Base-by-base conservation (phyloP, 1,140 invertebrate genomes). In the Neodiprion virginianus region DNA sequence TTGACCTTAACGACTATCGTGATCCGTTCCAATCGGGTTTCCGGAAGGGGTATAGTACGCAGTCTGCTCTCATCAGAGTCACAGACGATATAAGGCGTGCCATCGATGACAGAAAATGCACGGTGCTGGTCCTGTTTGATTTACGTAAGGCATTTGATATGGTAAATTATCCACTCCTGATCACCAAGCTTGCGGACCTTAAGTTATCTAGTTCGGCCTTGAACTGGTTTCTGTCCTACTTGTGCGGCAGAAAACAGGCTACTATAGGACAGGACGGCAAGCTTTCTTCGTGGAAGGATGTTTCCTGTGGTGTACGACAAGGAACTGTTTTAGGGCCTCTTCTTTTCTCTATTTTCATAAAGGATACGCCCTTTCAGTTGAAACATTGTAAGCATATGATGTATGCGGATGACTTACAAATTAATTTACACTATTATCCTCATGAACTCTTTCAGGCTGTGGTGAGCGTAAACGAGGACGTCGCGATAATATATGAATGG, bases 121-220 rank as follows among this genome's bases (percentile, higher is more conserved):
- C 17, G 17, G 17, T 17, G 17, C 17, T 14, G 8, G 50, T 53
- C 8, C 14, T 14, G 50, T 53, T 53, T 14, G 50, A 53, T 17
- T 74, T 74, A 12, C 50, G 47, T 12, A 74, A 74, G 23, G 73
- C 73, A 9, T 74, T 74, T 17, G 71, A 75, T 14, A 67, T 47
- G 8, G 74, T 75, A 7, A n/a, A 47, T 47, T 65, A 72, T 67
- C 5, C 12, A 4, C 3, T 47, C 0, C 65, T 75, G 23, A 47
- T 75, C 9, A 1, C 8, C 11, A 75, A 75, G 66, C 70, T 75
- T 7, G 11, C 21, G 7, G 47, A 8, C 23, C 28, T 48, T 14
- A 53, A 47, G 23, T 47, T 65, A 11, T 72, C 40, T 14, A 8
- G 8, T 12, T 17, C 23, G 9, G 21, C 67, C 1, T 11, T 74